These are phyloP conservation scores for Reinhardtius hippoglossoides DNA, from an alignment of 2,113 vertebrate genomes.

Conservation along the genomic window DNA sequence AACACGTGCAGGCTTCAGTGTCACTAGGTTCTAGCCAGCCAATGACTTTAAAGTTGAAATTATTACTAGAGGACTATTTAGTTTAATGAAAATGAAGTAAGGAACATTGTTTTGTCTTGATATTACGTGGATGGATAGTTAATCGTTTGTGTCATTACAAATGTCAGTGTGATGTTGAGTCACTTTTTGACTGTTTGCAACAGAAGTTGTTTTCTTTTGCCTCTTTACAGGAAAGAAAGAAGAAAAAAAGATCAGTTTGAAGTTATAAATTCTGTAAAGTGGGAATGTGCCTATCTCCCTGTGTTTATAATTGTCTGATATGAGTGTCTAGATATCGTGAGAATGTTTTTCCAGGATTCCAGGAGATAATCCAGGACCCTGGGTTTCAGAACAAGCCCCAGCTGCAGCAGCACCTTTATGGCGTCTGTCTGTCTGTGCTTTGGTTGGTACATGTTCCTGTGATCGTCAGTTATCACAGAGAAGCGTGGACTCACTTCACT, in stretches of 20 bases:
- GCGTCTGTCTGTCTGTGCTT: neutral
- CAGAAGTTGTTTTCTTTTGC: neutral
- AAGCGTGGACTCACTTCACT: neutral
- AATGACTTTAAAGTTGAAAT: neutral
- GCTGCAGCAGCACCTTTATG: neutral
- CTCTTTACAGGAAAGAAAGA: neutral
- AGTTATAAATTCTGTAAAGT: neutral
- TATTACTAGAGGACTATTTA: neutral
- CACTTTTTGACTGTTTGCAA: neutral
- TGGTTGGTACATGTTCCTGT: neutral
- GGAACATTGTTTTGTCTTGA: neutral
- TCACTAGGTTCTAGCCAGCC: neutral
- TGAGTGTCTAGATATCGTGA: neutral
- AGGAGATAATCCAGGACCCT: neutral
- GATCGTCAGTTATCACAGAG: neutral
- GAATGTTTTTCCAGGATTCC: neutral
- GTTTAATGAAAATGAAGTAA: constrained; percentile 5
- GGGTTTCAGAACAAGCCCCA: constrained; percentile 5
- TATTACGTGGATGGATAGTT: neutral
- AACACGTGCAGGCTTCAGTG: neutral
- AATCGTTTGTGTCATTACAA: neutral
- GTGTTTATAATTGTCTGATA: neutral
- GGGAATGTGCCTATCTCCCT: neutral
- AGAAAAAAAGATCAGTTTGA: neutral
- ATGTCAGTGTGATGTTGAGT: neutral